These are phyloP conservation scores for Smittia aterrima DNA, from an alignment of 2,888 invertebrate species.

Conservation along the genomic window DNA sequence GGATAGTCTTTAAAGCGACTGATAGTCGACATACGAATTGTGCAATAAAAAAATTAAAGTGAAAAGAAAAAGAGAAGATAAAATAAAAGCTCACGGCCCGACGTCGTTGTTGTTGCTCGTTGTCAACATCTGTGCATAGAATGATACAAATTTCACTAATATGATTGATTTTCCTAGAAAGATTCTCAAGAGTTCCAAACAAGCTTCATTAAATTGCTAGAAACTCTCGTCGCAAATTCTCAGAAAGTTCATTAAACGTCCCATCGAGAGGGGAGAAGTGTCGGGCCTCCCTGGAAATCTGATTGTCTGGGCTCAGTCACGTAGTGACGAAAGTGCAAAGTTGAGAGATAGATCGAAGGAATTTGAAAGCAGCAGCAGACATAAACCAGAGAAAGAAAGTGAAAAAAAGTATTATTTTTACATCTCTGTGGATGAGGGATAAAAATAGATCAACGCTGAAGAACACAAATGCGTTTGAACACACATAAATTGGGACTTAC, in stretches of 20 bases:
- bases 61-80: not conserved
- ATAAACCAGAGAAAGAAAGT: conserved; percentile 5
- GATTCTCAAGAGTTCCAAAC: not conserved
- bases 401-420: not conserved
- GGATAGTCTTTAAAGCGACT: not conserved
- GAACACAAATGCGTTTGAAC: conserved; percentile 6
- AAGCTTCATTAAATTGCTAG: not conserved
- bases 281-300: not conserved
- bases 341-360: no score
- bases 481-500: conserved; percentile 16
- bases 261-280: not conserved
- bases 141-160: conserved; percentile 1
- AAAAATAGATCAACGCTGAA: not conserved
- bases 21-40: not conserved
- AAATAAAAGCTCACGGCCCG: not conserved
- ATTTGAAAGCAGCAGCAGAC: conserved; percentile 18
- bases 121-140: conserved; percentile 19
- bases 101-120: not conserved
- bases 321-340: not conserved
- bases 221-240: not conserved
- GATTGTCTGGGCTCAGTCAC: not conserved
- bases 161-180: not conserved
- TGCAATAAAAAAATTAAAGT: not conserved
- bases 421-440: not conserved
- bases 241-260: not conserved